phyloP scores from a whole-genome alignment of 2,888 invertebrate species.

The Odontocerum albicorne region DNA sequence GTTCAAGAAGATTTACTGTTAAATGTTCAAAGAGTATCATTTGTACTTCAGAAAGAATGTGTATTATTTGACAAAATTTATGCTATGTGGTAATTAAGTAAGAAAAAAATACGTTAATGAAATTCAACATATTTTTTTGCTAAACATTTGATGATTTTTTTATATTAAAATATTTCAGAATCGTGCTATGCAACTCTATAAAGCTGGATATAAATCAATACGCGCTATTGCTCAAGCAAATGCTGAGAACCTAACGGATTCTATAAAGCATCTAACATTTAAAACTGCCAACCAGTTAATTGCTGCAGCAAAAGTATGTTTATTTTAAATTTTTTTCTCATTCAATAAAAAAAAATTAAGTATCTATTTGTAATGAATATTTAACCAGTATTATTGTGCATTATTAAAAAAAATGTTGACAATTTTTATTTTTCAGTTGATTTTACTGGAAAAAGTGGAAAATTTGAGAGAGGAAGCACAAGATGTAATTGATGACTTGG shows the following conservation, averaged over 20 bases:
- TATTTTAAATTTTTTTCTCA: background rate
- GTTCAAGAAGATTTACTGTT: no score
- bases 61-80: no score
- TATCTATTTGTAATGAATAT: background rate
- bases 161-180: conserved; percentile 53
- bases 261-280: conserved; percentile 71
- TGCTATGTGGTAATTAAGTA: no score
- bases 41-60: no score
- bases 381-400: background rate
- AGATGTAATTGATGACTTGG: conserved; percentile 61
- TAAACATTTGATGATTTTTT: background rate
- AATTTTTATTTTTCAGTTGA: conserved; percentile 61
- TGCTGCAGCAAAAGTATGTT: conserved; percentile 79
- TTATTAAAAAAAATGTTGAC: background rate
- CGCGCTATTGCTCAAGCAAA: conserved; percentile 75
- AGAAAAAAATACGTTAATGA: no score
- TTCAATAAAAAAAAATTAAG: background rate
- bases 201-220: conserved; percentile 79
- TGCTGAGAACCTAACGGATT: conserved; percentile 60
- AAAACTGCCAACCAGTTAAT: conserved; percentile 79
- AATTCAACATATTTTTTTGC: no score
- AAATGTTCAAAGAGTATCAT: no score
- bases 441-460: conserved; percentile 83
- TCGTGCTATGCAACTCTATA: conserved; percentile 80
- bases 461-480: conserved; percentile 84